Base-by-base conservation (phyloP, 2,888 invertebrate species). In the Escarpia spicata region DNA sequence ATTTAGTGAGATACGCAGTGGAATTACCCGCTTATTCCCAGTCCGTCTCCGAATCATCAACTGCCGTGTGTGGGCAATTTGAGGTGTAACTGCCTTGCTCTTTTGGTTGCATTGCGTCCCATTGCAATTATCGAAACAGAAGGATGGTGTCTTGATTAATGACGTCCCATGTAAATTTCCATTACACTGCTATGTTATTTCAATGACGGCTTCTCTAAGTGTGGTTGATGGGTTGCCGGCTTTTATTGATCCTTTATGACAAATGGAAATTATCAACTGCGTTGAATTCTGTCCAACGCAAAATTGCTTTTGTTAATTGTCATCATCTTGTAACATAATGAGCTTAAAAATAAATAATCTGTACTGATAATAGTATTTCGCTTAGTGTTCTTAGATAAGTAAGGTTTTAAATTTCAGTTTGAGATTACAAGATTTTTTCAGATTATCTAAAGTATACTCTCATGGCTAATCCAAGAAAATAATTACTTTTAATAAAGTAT, bases 61-160 rank as follows among this genome's bases (percentile, higher is more conserved):
- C 75, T 26, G 75, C 75, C 3, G 2, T 75, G 75, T 75, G 75
- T 26, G 26, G 19, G 4, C 75, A 75, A 75, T 75, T n/a, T 75
- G 75, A 75, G 26, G 75, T 75, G n/a, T 75, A 75, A 75, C 75
- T 75, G 75, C 6, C 75, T 75, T 75, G 75, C 19, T 75, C 75
- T 75, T 75, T 75, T 75, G 75, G 75, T 75, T 75, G 75, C 75
- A 75, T 75, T 75, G 75, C n/a, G 75, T 75, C 75, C 75, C 75
- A 75, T 75, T 75, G 75, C 75, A 75, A 75, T 75, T 75, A 75
- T 75, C 75, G 75, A 75, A 75, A 75, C 75, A 26, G 75, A 75
- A 75, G 75, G 75, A 75, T 75, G 75, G 75, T 75, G 75, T 75
- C 75, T 75, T 75, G 75, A 75, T 75, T 75, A 75, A 75, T 75